These are phyloP conservation scores for Eubucco bourcierii DNA, from an alignment of 2,113 vertebrate genomes.

Conservation along the genomic window DNA sequence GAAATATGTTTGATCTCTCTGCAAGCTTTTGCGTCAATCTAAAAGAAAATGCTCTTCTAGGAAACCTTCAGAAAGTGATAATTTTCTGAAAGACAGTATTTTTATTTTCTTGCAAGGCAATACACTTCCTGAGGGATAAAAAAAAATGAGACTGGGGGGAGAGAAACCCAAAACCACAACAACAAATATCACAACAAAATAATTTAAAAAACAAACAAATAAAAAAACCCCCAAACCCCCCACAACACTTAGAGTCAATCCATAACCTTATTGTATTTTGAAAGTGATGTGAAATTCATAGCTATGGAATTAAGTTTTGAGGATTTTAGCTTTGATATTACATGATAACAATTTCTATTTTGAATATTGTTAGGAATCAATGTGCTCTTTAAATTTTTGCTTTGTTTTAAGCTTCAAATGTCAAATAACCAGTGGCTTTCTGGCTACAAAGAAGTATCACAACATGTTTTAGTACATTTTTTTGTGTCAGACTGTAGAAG, in stretches of 20 bases:
- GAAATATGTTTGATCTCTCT: not conserved
- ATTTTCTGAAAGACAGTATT: not conserved
- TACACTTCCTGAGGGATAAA: not conserved
- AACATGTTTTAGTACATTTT: not conserved
- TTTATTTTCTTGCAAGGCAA: not conserved
- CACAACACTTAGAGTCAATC: not conserved
- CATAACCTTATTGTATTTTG: not conserved
- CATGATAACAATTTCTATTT: not conserved
- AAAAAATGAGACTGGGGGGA: not conserved
- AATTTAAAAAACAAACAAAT: too few species aligned
- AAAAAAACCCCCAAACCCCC: too few species aligned
- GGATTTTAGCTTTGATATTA: not conserved
- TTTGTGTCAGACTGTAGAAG: not conserved
- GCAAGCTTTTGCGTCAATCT: not conserved
- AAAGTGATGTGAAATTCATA: not conserved
- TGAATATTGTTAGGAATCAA: not conserved
- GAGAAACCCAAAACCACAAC: not conserved
- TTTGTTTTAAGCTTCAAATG: not conserved
- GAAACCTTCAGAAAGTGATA: not conserved
- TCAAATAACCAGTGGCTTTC: not conserved
- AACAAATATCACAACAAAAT: too few species aligned
- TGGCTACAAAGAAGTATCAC: not conserved
- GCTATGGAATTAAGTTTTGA: not conserved
- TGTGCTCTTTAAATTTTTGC: not conserved
- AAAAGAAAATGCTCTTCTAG: not conserved